A percentile compares a stretch with the other conserved stretches of the same genome.
These are phyloP conservation scores for Phyllotreta cruciferae DNA, from an alignment of 2,888 invertebrate genomes.

Conservation along the genomic window DNA sequence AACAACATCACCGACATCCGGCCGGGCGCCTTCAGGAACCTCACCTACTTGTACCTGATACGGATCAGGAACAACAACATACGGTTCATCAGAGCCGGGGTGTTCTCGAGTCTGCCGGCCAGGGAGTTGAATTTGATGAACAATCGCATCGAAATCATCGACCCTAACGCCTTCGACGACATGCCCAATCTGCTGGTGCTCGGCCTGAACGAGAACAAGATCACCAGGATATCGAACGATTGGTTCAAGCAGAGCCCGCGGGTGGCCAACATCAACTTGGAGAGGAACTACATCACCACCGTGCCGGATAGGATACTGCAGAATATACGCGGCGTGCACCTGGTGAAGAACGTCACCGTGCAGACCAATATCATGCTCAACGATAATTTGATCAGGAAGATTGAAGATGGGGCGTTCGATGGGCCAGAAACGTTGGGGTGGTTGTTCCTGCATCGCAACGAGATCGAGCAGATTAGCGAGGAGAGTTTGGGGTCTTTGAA, in stretches of 20 bases:
- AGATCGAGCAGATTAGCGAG: slow-evolving; percentile 46
- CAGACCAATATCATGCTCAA: slow-evolving; percentile 47
- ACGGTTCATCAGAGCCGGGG: slow-evolving; percentile 43
- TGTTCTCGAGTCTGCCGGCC: slow-evolving; percentile 46
- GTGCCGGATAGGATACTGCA: slow-evolving; percentile 45
- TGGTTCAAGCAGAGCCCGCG: slow-evolving; percentile 50
- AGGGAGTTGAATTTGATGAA: slow-evolving; percentile 45
- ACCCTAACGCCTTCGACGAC: slow-evolving; percentile 47
- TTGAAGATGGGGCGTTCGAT: slow-evolving; percentile 48
- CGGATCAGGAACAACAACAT: slow-evolving; percentile 46
- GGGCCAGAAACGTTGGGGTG: slow-evolving; percentile 47
- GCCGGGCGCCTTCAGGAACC: slow-evolving; percentile 47
- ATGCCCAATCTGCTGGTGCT: slow-evolving; percentile 47
- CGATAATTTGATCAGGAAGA: slow-evolving; percentile 45
- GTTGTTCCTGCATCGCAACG: slow-evolving; percentile 48
- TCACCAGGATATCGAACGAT: slow-evolving; percentile 44
- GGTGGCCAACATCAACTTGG: slow-evolving; percentile 45
- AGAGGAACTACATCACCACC: slow-evolving; percentile 45
- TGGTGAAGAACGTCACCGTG: slow-evolving; percentile 37
- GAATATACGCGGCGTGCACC: slow-evolving; percentile 43
- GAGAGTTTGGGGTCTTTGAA: slow-evolving; percentile 48
- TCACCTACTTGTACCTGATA: slow-evolving; percentile 45
- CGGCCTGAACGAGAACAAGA: slow-evolving; percentile 48
- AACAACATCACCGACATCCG: slow-evolving; percentile 45
- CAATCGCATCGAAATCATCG: slow-evolving; percentile 48